Conservation (phyloP, 2,888 invertebrate genomes). For the Cremastinae sp. region DNA sequence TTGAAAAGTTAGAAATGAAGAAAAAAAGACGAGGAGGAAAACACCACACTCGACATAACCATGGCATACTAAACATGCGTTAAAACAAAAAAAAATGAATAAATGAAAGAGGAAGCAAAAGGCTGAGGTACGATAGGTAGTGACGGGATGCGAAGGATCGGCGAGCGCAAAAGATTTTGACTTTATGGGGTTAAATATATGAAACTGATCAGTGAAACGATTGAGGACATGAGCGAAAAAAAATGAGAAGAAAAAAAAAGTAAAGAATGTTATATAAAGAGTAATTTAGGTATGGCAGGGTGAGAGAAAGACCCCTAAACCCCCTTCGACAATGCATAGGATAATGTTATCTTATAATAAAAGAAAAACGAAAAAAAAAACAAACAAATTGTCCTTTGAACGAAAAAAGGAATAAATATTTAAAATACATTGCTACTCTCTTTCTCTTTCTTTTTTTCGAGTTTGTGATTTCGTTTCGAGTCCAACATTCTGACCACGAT, state of each 20-base stretch:
- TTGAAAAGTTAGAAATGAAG: constrained; percentile 13
- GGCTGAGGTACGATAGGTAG: constrained; percentile 55
- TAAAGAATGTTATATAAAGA: constrained; percentile 79
- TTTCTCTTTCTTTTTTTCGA: constrained; percentile 47
- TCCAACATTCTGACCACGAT: constrained; percentile 22
- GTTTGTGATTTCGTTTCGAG: constrained; percentile 40
- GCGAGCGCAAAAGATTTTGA: constrained; percentile 60
- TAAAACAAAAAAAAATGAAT: constrained; percentile 21
- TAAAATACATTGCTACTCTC: constrained; percentile 75
- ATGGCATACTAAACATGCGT: constrained; percentile 51
- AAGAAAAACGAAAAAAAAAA: constrained; percentile 73
- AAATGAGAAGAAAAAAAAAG: constrained; percentile 61
- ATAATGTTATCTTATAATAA: constrained; percentile 80
- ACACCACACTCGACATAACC: constrained; percentile 54
- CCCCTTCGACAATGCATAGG: constrained; percentile 79
- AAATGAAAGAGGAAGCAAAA: constrained; percentile 27
- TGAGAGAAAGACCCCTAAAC: constrained; percentile 50
- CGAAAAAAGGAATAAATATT: constrained; percentile 80
- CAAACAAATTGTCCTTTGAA: constrained; percentile 79
- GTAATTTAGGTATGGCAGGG: constrained; percentile 79
- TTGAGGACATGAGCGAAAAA: constrained; percentile 66
- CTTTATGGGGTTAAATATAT: constrained; percentile 60
- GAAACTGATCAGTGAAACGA: constrained; percentile 74
- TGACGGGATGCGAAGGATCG: constrained; percentile 30
- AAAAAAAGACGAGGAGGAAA: constrained; percentile 25